Base-by-base conservation (phyloP, 2,888 invertebrate species). In the Gymnocheta viridis region DNA sequence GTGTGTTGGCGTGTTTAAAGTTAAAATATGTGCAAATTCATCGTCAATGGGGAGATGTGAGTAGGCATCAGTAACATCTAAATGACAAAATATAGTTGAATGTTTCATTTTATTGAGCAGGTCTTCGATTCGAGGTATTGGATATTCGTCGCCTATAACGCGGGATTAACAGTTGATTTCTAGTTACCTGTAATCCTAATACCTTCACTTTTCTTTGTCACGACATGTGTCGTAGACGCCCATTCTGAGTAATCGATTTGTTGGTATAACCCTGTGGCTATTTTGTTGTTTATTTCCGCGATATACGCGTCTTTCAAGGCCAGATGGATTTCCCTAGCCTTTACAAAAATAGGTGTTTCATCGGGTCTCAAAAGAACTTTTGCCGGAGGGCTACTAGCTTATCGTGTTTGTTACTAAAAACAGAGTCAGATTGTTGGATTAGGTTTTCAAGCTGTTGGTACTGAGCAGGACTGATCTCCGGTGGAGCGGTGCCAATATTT, bases 291-390 rank as follows among this genome's bases (percentile, higher is more conserved):
- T n/a, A 56, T 56, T 17, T 56, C 56, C 17, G 17, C 32, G 5
- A 17, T 32, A 4, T 56, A 56, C n/a, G 54, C 54, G 7, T 54
- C 72, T 5, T n/a, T n/a, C n/a, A n/a, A n/a, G n/a, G n/a, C n/a
- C n/a, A n/a, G n/a, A n/a, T n/a, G n/a, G n/a, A n/a, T n/a, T n/a
- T n/a, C n/a, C n/a, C 80, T 51, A 22, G 72, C 66, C 27, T 49
- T 41, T 19, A 73, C 54, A 9, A 79, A 77, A 27, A 69, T 35
- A 1, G 49, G 77, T 32, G 49, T 66, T 10, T 32, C 66, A n/a
- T 58, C 60, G 2, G 77, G 17, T 35, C 27, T 79, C 41, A 64
- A 24, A 38, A 41, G 54, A 9, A 64, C 54, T 35, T 58, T 72
- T 14, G 29, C n/a, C n/a, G n/a, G n/a, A n/a, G n/a, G n/a, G n/a